Evolutionary conservation across 2,113 vertebrate species (phyloP).

Genomic region (Bubo blakistoni): DNA sequence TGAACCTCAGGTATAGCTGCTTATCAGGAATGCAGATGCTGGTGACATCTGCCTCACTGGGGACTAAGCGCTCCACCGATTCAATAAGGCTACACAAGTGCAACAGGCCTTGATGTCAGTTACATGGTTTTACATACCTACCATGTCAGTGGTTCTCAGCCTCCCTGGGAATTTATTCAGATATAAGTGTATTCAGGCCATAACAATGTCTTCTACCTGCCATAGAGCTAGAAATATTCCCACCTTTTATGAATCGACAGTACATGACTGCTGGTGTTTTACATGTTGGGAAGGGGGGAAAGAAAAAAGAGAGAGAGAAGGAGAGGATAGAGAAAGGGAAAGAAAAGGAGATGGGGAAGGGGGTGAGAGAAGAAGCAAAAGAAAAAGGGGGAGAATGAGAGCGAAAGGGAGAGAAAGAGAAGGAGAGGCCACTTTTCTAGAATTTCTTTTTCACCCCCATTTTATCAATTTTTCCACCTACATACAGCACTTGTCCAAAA

Average conservation of each 20-base stretch:
- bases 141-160: conserved; percentile 62
- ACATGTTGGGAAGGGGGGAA: background rate
- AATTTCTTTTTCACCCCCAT: background rate
- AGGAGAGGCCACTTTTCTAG: background rate
- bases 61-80: conserved; percentile 66
- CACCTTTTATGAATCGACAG: conserved; percentile 31
- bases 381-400: background rate
- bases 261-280: conserved; percentile 40
- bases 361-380: background rate
- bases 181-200: conserved; percentile 54
- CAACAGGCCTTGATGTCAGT: conserved; percentile 72
- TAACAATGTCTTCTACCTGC: conserved; percentile 69
- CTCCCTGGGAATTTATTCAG: conserved; percentile 70
- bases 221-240: conserved; percentile 38
- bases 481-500: background rate
- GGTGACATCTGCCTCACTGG: conserved; percentile 55
- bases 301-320: background rate
- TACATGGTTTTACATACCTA: conserved; percentile 72
- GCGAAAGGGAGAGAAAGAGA: background rate
- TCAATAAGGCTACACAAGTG: conserved; percentile 73
- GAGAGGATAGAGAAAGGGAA: background rate
- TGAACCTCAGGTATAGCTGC: conserved; percentile 52
- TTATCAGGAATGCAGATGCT: conserved; percentile 62
- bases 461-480: background rate
- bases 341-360: background rate